phyloP scores from a whole-genome alignment of 2,113 vertebrate species.

The Tautogolabrus adspersus region DNA sequence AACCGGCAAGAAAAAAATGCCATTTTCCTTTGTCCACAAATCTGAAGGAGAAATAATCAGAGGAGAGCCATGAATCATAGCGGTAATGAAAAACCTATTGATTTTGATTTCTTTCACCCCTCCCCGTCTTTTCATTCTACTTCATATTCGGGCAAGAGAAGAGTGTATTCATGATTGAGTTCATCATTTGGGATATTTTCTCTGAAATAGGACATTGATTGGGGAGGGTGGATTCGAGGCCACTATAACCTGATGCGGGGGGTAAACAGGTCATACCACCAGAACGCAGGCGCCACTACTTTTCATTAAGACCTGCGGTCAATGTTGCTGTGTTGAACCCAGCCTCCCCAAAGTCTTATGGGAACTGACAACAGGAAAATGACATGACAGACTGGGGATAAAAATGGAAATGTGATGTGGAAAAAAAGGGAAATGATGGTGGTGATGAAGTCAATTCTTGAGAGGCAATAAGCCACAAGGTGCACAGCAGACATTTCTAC shows the following conservation, averaged over 20 bases:
- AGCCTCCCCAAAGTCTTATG: slow-evolving; percentile 30
- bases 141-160: neutral
- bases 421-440: slow-evolving; percentile 17
- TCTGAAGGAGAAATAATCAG: slow-evolving; percentile 55
- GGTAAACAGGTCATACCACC: slow-evolving; percentile 62
- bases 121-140: neutral
- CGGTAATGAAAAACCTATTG: slow-evolving; percentile 69
- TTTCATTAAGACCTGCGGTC: slow-evolving; percentile 57
- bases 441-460: slow-evolving; percentile 32
- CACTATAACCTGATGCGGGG: slow-evolving; percentile 13
- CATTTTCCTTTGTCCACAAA: slow-evolving; percentile 46
- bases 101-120: slow-evolving; percentile 54
- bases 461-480: slow-evolving; percentile 49
- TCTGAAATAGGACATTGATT: slow-evolving; percentile 56
- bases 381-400: neutral
- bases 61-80: slow-evolving; percentile 57
- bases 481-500: slow-evolving; percentile 19
- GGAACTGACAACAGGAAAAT: slow-evolving; percentile 40
- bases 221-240: slow-evolving; percentile 49
- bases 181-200: slow-evolving; percentile 46
- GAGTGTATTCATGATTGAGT: slow-evolving; percentile 36
- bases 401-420: slow-evolving; percentile 31
- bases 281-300: slow-evolving; percentile 34
- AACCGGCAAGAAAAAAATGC: slow-evolving; percentile 36
- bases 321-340: slow-evolving; percentile 35